Base-by-base conservation (phyloP, 2,797 vertebrate genomes). In the Sternarchorhynchus goeldii region DNA sequence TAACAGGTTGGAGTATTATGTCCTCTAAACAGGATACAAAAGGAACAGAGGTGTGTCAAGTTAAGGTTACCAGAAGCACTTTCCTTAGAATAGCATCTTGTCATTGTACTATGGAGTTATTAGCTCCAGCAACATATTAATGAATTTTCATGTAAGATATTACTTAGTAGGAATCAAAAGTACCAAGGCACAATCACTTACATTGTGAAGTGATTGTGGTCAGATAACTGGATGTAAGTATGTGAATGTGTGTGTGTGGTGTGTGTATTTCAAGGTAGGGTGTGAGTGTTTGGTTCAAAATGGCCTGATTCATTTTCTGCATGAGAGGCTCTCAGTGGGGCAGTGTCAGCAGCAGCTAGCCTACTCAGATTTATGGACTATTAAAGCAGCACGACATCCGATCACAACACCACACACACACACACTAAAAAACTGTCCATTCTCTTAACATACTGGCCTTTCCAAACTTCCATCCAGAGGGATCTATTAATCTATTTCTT, bases 331-430 rank as follows among this genome's bases (percentile, higher is more conserved):
- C 94, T 94, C 92, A 95, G 95, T 94, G 87, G 92, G 93, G 89
- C 89, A 93, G 91, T 91, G 92, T 92, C 90, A 90, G 87, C 88
- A 88, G 88, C 60, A 88, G 88, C 89, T 94, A 94, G 94, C 93
- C 93, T 93, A 90, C 92, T 91, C 94, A 96, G 96, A 97, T 98
- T 97, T 97, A 97, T 96, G 94, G 94, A 93, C 95, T 95, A 95
- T 98, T 97, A 98, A 97, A 95, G 88, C 95, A 92, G 94, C 94
- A 91, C 93, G 94, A 93, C 94, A 93, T 93, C 93, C 94, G 89
- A 91, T 90, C 89, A 78, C 89, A 76, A 74, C 90, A 90, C 90
- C 90, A 90, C 89, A 86, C 81, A 84, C 75, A 88, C 58, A 74
- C 81, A 76, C 87, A 71, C 82, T 75, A 85, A 83, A 84, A 66